Conservation (phyloP, 2,888 invertebrate genomes). For the Andrena trimmerana region DNA sequence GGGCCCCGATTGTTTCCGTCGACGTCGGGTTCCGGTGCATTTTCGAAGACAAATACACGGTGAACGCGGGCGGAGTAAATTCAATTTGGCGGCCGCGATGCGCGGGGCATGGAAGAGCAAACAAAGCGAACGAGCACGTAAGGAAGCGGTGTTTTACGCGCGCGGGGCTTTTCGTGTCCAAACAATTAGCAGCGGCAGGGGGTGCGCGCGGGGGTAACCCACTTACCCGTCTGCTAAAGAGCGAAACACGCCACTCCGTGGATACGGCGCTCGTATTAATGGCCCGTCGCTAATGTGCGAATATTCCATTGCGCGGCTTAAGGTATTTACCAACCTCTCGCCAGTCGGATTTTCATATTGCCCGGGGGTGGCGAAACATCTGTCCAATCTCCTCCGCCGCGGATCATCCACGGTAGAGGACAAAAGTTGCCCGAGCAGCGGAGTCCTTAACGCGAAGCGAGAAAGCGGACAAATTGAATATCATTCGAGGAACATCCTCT, state of each 20-base stretch:
- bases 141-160: conserved; percentile 54
- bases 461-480: conserved; percentile 35
- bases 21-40: conserved; percentile 38
- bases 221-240: conserved; percentile 53
- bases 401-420: not conserved
- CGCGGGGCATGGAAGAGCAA: conserved; percentile 53
- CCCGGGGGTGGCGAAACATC: conserved; percentile 2
- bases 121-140: conserved; percentile 46
- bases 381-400: not conserved
- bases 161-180: conserved; percentile 55
- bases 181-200: conserved; percentile 43
- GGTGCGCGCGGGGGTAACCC: conserved; percentile 43
- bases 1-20: conserved; percentile 42
- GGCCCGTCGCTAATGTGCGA: conserved; percentile 61
- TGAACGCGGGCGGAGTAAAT: conserved; percentile 30
- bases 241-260: conserved; percentile 43
- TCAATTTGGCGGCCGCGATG: conserved; percentile 51
- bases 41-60: conserved; percentile 52
- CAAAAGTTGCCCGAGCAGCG: not conserved
- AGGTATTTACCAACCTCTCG: conserved; percentile 57
- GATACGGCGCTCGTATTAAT: conserved; percentile 45
- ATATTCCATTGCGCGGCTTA: conserved; percentile 51
- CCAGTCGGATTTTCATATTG: conserved; percentile 35
- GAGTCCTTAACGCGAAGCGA: conserved; percentile 21
- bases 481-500: not conserved